Conservation (phyloP, 2,113 vertebrate genomes). For the Sapayoa aenigma region DNA sequence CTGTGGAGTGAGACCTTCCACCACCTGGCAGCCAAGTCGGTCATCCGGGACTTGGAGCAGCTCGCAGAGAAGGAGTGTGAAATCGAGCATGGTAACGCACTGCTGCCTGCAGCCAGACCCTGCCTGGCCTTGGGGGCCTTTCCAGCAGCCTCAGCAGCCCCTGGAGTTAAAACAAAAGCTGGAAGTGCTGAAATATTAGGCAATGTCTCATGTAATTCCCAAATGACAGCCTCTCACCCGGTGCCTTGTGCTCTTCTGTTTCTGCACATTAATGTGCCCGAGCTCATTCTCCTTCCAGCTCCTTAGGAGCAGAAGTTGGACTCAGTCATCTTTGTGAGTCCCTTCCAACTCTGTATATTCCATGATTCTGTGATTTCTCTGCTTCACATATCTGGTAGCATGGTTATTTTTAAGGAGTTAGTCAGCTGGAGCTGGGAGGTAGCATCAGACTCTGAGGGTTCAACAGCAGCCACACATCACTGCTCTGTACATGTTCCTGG, state of each 20-base stretch:
- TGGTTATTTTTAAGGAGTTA: neutral
- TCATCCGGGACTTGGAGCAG: conserved; percentile 91
- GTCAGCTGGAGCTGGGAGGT: neutral
- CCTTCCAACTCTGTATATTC: neutral
- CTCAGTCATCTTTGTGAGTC: neutral
- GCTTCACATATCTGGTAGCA: neutral
- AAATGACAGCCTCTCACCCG: neutral
- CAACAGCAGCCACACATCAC: neutral
- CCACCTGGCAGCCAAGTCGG: conserved; percentile 88
- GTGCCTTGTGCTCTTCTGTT: neutral
- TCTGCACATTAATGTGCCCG: rapidly evolving
- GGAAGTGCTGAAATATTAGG: neutral
- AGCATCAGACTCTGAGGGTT: neutral
- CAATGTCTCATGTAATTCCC: neutral
- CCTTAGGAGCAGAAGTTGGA: neutral
- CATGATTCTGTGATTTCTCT: neutral
- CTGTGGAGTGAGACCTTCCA: conserved; percentile 94
- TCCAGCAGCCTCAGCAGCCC: neutral
- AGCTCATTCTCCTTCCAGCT: neutral
- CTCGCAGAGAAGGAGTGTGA: conserved; percentile 86
- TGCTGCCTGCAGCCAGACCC: neutral
- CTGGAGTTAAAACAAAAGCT: neutral
- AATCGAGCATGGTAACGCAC: conserved; percentile 85
- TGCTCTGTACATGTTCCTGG: neutral
- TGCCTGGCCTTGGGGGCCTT: neutral